Conservation (phyloP, 1,140 invertebrate genomes). For the Lordiphosa mommai region DNA sequence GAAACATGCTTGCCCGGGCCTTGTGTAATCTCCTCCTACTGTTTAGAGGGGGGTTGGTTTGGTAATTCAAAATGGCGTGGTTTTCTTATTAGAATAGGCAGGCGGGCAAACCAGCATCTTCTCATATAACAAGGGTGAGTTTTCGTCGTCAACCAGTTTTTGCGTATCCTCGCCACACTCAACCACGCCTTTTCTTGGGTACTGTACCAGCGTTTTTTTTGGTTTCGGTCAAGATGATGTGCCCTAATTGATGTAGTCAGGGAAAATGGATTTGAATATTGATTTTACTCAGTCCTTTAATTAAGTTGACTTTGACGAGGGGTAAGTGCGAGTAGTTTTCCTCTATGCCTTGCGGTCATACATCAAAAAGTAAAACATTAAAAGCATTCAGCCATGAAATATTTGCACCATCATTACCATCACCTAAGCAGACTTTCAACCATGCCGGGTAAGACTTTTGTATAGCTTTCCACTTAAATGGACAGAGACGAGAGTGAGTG, state of each 20-base stretch:
- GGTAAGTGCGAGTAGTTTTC: constrained; percentile 41
- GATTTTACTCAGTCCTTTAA: constrained; percentile 51
- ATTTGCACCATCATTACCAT: constrained; percentile 23
- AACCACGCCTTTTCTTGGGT: constrained; percentile 64
- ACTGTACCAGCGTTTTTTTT: constrained; percentile 42
- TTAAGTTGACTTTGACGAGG: constrained; percentile 74
- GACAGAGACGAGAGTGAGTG: no score
- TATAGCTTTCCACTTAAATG: neutral
- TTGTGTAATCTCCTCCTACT: constrained; percentile 36
- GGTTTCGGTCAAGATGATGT: constrained; percentile 58
- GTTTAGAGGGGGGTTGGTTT: constrained; percentile 49
- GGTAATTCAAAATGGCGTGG: constrained; percentile 68
- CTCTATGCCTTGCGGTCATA: constrained; percentile 49
- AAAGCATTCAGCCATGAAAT: constrained; percentile 57
- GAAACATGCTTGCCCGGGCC: constrained; percentile 49
- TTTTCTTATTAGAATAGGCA: constrained; percentile 76
- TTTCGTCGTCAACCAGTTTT: constrained; percentile 54
- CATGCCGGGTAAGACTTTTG: neutral
- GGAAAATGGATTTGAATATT: constrained; percentile 49
- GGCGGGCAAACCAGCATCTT: constrained; percentile 37
- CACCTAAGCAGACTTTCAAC: constrained; percentile 10
- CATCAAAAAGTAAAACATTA: constrained; percentile 66
- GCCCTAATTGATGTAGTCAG: constrained; percentile 65
- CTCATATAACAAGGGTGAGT: constrained; percentile 49
- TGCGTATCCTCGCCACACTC: constrained; percentile 8